A percentile compares a stretch with the other conserved stretches of the same genome.
Conservation (phyloP, 64 coral and sea anemone species). For the Actinia tenebrosa region DNA sequence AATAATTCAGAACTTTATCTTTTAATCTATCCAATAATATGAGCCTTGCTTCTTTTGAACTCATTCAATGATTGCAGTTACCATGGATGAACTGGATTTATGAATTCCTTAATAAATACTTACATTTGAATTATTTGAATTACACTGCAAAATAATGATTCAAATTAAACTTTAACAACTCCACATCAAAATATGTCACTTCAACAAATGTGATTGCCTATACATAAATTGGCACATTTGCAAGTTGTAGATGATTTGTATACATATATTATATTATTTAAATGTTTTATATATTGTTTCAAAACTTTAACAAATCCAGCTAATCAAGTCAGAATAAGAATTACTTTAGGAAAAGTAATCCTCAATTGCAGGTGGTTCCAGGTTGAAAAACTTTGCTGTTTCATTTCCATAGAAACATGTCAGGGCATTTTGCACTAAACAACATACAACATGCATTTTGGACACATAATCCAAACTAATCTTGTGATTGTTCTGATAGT, state of each 20-base stretch:
- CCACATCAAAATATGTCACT: not conserved
- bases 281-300: not conserved
- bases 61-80: no score
- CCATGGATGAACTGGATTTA: no score
- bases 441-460: constrained; percentile 15
- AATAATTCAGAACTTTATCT: no score
- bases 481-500: constrained; percentile 6
- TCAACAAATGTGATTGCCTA: not conserved
- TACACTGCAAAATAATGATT: no score
- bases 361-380: not conserved
- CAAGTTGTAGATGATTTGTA: no score
- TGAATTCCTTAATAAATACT: no score
- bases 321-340: not conserved
- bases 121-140: no score
- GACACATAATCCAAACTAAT: not conserved
- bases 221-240: not conserved
- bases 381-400: not conserved
- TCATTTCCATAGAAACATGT: constrained; percentile 13
- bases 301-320: not conserved
- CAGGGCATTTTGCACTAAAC: constrained; percentile 1
- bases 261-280: no score
- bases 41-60: no score
- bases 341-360: constrained; percentile 7
- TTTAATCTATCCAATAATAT: no score
- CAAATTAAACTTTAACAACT: not conserved